Evolutionary conservation across 2,113 vertebrate species (phyloP), one percentile per base, ranked within the genome.

Genomic region (Perca fluviatilis): DNA sequence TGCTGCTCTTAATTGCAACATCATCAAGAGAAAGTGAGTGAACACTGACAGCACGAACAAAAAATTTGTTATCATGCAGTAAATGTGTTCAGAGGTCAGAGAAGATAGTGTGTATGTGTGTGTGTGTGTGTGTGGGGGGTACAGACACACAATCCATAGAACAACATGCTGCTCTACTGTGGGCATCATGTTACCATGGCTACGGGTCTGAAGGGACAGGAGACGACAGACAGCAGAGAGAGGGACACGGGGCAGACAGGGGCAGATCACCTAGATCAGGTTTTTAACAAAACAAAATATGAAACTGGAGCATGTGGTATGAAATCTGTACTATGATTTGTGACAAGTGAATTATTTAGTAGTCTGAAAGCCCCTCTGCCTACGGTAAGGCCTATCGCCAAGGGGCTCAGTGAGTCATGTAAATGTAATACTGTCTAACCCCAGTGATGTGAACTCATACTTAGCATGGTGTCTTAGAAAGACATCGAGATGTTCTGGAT

Each of bases 331-430:
- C 84, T 67, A 90, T 90, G 85, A 88, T 91, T 92, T 91, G 74
- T 91, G 85, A 91, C 85, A 12, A 62, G 79, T 93, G 90, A 93
- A 93, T 93, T 85, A 94, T 93, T 93, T 91, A 93, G 89, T 89
- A 92, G 92, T 91, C 88, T 92, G 91, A 94, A 89, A 93, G 92
- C 86, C 80, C 65, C 8, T 80, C 62, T 80, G 80, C 79, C 89
- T 91, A 90, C 73, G 56, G 88, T 92, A 89, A 91, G 47, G 63
- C 76, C 65, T 78, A 89, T 88, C 76, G 51, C 73, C 93, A 47
- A 67, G 85, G 90, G 89, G 84, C 54, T 56, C 14, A 63, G 83
- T 86, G 91, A 89, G 80, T 88, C 88, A 91, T 82, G 83, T 91
- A 77, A 77, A 84, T 76, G 78, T 77, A 88, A 88, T 80, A 74